Percentiles rank a stretch among this genome's conserved stretches.
These are phyloP conservation scores for Drosophila quadrilineata DNA, from an alignment of 1,140 invertebrate genomes.

Conservation along the genomic window DNA sequence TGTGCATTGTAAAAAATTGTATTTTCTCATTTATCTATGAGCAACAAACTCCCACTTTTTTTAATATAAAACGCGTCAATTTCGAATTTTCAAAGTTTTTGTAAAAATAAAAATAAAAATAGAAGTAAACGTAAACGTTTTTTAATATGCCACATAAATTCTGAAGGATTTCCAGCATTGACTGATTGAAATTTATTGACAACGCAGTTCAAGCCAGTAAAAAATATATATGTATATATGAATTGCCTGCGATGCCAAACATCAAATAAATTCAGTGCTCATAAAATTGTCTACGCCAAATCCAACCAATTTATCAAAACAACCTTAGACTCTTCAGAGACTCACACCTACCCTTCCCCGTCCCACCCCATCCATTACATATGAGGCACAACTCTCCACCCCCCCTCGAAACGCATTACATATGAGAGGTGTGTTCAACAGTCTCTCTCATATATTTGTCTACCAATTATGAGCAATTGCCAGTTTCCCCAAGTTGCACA, in stretches of 20 bases:
- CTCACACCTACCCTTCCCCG: background rate
- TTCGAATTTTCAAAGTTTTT: slow-evolving; percentile 18
- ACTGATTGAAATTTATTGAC: slow-evolving; percentile 56
- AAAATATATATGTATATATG: slow-evolving; percentile 38
- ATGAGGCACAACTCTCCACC: background rate
- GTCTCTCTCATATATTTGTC: slow-evolving; percentile 54
- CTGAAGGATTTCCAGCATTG: slow-evolving; percentile 52
- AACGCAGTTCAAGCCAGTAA: slow-evolving; percentile 20
- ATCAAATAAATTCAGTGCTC: slow-evolving; percentile 74
- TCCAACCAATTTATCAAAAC: slow-evolving; percentile 73
- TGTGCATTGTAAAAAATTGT: slow-evolving; percentile 37
- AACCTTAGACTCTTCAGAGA: slow-evolving; percentile 9
- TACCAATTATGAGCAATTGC: slow-evolving; percentile 69
- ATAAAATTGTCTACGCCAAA: slow-evolving; percentile 76
- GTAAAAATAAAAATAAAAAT: no score
- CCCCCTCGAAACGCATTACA: background rate
- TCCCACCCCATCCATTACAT: background rate
- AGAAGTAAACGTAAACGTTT: no score
- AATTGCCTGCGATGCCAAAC: slow-evolving; percentile 50
- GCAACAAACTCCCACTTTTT: slow-evolving; percentile 72
- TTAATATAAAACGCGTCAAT: slow-evolving; percentile 39
- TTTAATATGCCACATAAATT: slow-evolving; percentile 71
- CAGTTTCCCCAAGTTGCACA: slow-evolving; percentile 27
- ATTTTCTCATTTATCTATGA: slow-evolving; percentile 34
- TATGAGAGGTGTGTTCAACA: slow-evolving; percentile 6